Base-by-base conservation (phyloP, 2,113 vertebrate genomes). In the Pedetes capensis region DNA sequence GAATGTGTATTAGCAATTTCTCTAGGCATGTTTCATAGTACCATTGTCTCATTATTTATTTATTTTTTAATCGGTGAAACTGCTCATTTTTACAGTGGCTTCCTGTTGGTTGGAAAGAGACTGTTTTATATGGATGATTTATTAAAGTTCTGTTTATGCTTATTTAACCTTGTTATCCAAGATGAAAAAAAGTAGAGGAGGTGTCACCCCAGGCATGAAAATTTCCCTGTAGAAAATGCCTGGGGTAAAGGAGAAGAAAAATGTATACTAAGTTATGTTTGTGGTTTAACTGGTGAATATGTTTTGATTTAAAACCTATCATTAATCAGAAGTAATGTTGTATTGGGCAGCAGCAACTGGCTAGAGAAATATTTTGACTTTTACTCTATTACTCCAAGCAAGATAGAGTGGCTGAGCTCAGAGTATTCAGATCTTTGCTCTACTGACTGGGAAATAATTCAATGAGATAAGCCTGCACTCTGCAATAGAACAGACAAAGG, bases 351-450 rank as follows among this genome's bases (percentile, higher is more conserved):
- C 63, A 81, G 78, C 82, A 81, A 94, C 44, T 53, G 51, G 79
- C 51, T 94, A 86, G 69, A 91, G 79, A 93, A 93, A 89, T 93
- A 87, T 91, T 96, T 95, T 96, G 74, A 91, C 91, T 91, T 92
- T 74, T 82, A 57, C 68, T 95, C 44, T 79, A 34, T 78, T 69
- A 64, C 20, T 22, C 39, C 3, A 20, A 79, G 63, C 16, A 71
- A 94, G 96, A 93, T 47, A 74, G 51, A 89, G 92, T 42, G 51
- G 12, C 78, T 94, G 57, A 86, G 42, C 34, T 6, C 32, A 57
- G 27, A 85, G 34, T 49, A 72, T 78, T 88, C 80, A 68, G 51
- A 61, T 47, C 68, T 88, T 23, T 61, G 14, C 29, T 74, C 55
- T 92, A 69, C 47, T 74, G 74, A 63, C 69, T 83, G 29, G 72